Evolutionary conservation across 30 jellyfish, hydroid and myxozoan species (phyloP), one percentile per base, ranked within the genome.

Genomic region (Pseudorhiza aurosa): DNA sequence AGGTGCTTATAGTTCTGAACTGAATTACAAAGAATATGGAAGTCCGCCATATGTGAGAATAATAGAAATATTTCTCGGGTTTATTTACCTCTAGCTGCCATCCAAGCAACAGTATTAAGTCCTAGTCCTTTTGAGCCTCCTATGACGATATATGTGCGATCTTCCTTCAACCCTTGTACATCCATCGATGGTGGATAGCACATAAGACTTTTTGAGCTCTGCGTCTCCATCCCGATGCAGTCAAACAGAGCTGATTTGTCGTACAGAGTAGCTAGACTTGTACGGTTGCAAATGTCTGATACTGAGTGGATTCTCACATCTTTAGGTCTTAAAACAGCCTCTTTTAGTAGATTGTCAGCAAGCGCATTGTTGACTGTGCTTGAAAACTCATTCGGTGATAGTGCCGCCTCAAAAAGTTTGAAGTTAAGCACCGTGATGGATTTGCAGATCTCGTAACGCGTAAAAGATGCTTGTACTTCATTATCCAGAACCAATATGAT

Each of bases 41-140:
- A n/a, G n/a, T n/a, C n/a, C n/a, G n/a, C n/a, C n/a, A n/a, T n/a
- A n/a, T n/a, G n/a, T n/a, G n/a, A n/a, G n/a, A n/a, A n/a, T n/a
- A n/a, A n/a, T n/a, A n/a, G n/a, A n/a, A n/a, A n/a, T n/a, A n/a
- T n/a, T n/a, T n/a, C n/a, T n/a, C n/a, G 60, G 15, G 15, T 46
- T 46, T 46, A 15, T 53, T 36, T 44, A 77, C 89, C 95, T 58
- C 87, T 83, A 5, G 82, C 19, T 9, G 82, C 86, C 95, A 83
- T 68, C 95, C 95, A 83, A n/a, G 43, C 62, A 18, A 83, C 95
- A 4, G 95, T 83, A 56, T 83, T 58, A 22, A 83, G 44, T 10
- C 95, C 95, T 0, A 83, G 95, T 25, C 95, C 95, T 60, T 73
- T 83, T 9, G 85, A 39, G 19, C 95, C 95, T 37, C 95, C 95